These are phyloP conservation scores for Pemphredon lugubris DNA, from an alignment of 2,888 invertebrate genomes.

Conservation along the genomic window DNA sequence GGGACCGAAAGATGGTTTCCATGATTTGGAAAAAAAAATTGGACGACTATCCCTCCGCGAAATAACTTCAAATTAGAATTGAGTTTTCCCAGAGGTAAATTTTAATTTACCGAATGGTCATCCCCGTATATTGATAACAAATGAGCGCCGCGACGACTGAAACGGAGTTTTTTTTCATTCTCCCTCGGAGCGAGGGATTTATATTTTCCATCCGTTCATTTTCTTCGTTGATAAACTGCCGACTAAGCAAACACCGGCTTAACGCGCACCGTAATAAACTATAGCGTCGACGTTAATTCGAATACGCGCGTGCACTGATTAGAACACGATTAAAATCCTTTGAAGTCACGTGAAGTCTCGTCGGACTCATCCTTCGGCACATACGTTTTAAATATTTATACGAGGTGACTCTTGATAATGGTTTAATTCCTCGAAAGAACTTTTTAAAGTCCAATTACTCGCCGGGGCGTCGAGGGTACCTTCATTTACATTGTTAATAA, in stretches of 20 bases:
- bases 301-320: background rate
- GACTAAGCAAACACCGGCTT: background rate
- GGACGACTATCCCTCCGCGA: no score
- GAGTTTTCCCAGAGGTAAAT: background rate
- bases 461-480: no score
- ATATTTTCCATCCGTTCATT: background rate
- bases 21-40: no score
- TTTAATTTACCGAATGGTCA: constrained; percentile 1
- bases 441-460: no score
- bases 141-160: constrained; percentile 2
- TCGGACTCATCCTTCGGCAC: no score
- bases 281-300: constrained; percentile 1
- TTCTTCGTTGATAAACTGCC: background rate
- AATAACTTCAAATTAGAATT: background rate
- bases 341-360: background rate
- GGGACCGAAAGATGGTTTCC: no score
- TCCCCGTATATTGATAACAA: constrained; percentile 3
- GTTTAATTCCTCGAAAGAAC: no score
- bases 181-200: background rate
- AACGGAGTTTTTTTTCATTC: constrained; percentile 8
- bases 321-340: background rate
- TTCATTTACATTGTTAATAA: no score
- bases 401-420: no score
- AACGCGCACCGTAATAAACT: background rate
- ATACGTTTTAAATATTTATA: no score